Evolutionary conservation across 2,888 invertebrate species (phyloP), one percentile per base, ranked within the genome.

Genomic region (Octonoba sinensis): DNA sequence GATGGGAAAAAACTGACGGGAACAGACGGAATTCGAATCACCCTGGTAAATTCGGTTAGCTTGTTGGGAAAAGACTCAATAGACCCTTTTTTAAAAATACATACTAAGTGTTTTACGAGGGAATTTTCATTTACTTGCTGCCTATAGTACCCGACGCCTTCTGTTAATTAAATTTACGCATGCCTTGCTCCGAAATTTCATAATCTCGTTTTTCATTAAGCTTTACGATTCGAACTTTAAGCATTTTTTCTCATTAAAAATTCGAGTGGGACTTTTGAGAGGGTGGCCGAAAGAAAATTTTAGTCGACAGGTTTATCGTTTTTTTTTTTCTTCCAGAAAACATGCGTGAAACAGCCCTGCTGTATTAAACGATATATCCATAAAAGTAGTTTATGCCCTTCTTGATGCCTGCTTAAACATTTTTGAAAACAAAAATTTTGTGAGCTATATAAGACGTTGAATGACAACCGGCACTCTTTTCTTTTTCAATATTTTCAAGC

Each of bases 141-240:
- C 15, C 36, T 36, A 54, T 44, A 11, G 47, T 51, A 49, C 27
- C 62, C 20, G 24, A 60, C 51, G 72, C 24, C 46, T 27, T 22
- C 36, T 49, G 64, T 72, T 72, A 72, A 72, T 72, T 72, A 72
- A 64, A 64, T 72, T 64, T 62, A 72, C 51, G 64, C 72, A 49
- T 22, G 64, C 54, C 51, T 60, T 62, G 20, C 62, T 64, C 51
- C 62, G 64, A 62, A 72, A 72, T 72, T 72, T 72, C 72, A 72
- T 72, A 64, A 54, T 64, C 72, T 54, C 72, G 54, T 64, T 72
- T 72, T 72, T 72, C 62, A 72, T 72, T 64, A 36, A 51, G 24
- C 27, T 22, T 49, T 27, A n/a, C 20, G 46, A 36, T 27, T 49
- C 27, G 27, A 51, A 60, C 15, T 51, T 62, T 59, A 64, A 54